Evolutionary conservation across 1,140 invertebrate species (phyloP).

Genomic region (Spodoptera litura): DNA sequence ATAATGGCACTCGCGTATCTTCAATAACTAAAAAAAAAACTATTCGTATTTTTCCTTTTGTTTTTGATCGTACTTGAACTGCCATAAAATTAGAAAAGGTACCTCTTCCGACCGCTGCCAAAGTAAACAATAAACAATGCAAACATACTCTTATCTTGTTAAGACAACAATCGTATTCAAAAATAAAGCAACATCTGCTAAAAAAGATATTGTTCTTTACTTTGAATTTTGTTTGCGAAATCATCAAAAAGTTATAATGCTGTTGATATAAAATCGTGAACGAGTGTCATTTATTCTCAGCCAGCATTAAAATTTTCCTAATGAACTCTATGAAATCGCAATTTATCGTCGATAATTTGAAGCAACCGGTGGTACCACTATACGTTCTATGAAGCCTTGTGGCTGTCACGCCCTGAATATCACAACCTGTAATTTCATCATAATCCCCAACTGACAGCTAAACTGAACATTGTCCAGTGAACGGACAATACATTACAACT

Average conservation of each 20-base stretch:
- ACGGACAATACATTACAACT: constrained; percentile 23
- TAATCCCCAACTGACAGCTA: constrained; percentile 35
- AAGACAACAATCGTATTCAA: constrained; percentile 17
- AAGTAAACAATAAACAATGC: constrained; percentile 14
- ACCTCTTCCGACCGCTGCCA: neutral
- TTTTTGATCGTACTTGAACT: no score
- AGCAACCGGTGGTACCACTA: constrained; percentile 50
- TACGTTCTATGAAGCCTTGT: constrained; percentile 57
- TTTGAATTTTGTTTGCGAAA: neutral
- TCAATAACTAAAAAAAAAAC: no score
- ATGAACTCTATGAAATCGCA: constrained; percentile 12
- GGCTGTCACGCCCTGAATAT: constrained; percentile 58
- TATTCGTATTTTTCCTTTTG: no score
- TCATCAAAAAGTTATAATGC: neutral
- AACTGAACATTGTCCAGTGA: neutral
- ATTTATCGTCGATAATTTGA: constrained; percentile 36
- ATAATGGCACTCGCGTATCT: no score
- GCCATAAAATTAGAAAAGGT: neutral
- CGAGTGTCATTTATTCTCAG: neutral
- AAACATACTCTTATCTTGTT: neutral
- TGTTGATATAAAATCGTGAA: neutral
- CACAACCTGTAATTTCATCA: constrained; percentile 53
- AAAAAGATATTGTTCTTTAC: no score
- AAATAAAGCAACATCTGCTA: no score
- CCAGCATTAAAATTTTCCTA: neutral